Percentiles rank a stretch among this genome's conserved stretches.
phyloP scores from a whole-genome alignment of 92 coral and sea anemone genomes.

The Phenganax subtilis region DNA sequence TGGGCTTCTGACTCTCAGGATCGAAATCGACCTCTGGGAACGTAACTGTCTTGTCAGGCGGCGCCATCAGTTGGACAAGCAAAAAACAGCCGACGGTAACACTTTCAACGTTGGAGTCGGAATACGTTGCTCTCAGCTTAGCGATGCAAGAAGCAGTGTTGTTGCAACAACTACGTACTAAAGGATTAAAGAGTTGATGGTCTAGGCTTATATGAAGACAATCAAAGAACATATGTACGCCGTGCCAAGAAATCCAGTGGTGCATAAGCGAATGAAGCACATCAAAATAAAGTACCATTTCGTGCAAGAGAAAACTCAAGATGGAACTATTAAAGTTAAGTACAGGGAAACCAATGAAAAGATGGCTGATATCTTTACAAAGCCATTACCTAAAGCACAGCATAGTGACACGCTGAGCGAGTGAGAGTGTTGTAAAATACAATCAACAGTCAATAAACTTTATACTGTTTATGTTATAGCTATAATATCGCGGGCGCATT shows the following conservation, averaged over 20 bases:
- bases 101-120: background rate
- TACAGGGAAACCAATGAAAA: conserved; percentile 12
- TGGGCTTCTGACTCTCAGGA: conserved; percentile 52
- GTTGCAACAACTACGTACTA: background rate
- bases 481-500: no score
- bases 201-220: background rate
- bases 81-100: background rate
- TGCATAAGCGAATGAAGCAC: background rate
- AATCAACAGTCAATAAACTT: no score
- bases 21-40: conserved; percentile 51
- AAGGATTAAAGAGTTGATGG: background rate
- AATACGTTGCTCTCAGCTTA: background rate
- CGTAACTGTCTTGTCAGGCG: no score
- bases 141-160: background rate
- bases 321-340: background rate
- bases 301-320: background rate
- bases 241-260: background rate
- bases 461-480: no score
- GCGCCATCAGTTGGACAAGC: no score
- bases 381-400: conserved; percentile 15
- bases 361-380: conserved; percentile 20
- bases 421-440: background rate
- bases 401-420: background rate
- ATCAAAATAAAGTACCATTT: background rate
- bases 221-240: background rate